phyloP scores from a whole-genome alignment of 2,113 vertebrate genomes.

The Octodon degus region DNA sequence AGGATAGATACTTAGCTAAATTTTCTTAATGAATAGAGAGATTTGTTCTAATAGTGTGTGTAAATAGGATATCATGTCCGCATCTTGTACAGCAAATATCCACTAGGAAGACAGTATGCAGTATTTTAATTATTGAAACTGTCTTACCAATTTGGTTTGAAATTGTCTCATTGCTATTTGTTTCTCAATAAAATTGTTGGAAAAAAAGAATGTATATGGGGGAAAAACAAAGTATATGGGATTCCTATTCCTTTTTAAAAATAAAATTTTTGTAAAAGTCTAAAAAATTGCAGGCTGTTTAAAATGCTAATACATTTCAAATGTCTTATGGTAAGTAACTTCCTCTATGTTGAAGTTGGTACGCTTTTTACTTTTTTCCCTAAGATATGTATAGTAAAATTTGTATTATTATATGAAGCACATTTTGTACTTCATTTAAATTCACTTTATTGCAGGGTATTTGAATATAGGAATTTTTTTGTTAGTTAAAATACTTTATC shows the following conservation, averaged over 20 bases:
- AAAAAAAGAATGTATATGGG: neutral
- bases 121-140: too few relatives aligned
- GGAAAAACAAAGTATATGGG: neutral
- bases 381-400: constrained; percentile 16
- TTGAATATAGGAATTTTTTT: neutral
- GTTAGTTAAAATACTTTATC: neutral
- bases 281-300: neutral
- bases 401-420: constrained; percentile 22
- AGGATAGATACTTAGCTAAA: too few relatives aligned
- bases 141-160: too few relatives aligned
- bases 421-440: constrained; percentile 38
- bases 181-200: too few relatives aligned
- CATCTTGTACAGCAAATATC: too few relatives aligned
- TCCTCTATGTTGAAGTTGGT: neutral
- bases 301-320: neutral
- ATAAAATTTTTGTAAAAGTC: constrained; percentile 5
- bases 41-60: too few relatives aligned
- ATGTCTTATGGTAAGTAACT: neutral
- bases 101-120: too few relatives aligned
- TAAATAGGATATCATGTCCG: too few relatives aligned
- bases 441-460: neutral
- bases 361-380: neutral
- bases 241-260: constrained; percentile 25
- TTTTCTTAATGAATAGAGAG: too few relatives aligned
- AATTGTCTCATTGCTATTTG: too few relatives aligned